Percentiles rank a stretch among this genome's conserved stretches.
Conservation (phyloP, 2,888 invertebrate genomes). For the Drosophila ezoana region DNA sequence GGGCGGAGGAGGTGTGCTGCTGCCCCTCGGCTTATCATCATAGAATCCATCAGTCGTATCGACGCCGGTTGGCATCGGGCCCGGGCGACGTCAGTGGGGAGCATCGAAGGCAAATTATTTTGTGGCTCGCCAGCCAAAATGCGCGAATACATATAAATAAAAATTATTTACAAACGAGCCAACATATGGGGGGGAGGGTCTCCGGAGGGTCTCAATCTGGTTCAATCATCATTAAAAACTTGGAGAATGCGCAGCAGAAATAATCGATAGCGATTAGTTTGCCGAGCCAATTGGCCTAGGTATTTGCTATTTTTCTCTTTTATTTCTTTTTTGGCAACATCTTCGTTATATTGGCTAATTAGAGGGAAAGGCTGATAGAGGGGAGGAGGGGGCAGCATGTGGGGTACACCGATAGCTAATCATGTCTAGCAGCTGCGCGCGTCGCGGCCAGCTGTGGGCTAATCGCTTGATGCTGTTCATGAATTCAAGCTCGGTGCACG, state of each 20-base stretch:
- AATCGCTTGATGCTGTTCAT: slow-evolving; percentile 33
- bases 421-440: slow-evolving; percentile 36
- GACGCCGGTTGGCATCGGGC: slow-evolving; percentile 78
- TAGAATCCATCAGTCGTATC: slow-evolving; percentile 82
- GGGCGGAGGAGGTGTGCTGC: background rate
- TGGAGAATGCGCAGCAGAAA: slow-evolving; percentile 32
- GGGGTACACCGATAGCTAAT: slow-evolving; percentile 21
- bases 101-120: slow-evolving; percentile 63
- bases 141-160: slow-evolving; percentile 31
- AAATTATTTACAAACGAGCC: slow-evolving; percentile 27
- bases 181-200: background rate
- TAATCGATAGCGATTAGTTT: slow-evolving; percentile 48
- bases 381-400: too few relatives aligned
- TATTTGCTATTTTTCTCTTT: slow-evolving; percentile 2
- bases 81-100: slow-evolving; percentile 38
- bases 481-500: slow-evolving; percentile 45
- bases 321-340: slow-evolving; percentile 39
- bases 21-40: slow-evolving; percentile 72
- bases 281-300: slow-evolving; percentile 37
- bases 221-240: slow-evolving; percentile 73
- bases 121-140: slow-evolving; percentile 42
- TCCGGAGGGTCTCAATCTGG: slow-evolving; percentile 60
- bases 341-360: slow-evolving; percentile 38
- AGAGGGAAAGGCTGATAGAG: background rate
- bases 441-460: slow-evolving; percentile 34